Evolutionary conservation across 2,888 invertebrate species (phyloP), one percentile per base, ranked within the genome.

Genomic region (Polydrusus tereticollis): DNA sequence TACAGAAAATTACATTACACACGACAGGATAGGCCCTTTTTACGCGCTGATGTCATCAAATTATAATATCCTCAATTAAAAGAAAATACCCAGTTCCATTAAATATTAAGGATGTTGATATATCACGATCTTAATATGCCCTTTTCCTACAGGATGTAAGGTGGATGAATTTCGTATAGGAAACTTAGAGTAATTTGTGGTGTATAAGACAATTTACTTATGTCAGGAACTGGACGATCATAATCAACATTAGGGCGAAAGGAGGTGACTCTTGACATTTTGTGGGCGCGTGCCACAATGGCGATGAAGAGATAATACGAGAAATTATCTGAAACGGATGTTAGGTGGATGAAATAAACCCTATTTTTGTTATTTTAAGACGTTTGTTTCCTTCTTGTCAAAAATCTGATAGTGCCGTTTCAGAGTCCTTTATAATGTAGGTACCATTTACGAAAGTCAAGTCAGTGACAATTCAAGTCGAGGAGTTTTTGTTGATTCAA

Each of bases 151-250:
- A 50, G 50, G 50, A 50, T 50, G 8, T 50, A 50, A 50, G 50
- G 50, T 50, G 23, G 50, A 23, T 23, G n/a, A n/a, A 12, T 50
- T 45, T 23, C 23, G 23, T 50, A 23, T 23, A 50, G 21, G 50
- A 50, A 41, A 50, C n/a, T 23, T 18, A 14, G 0, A n/a, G 50
- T 50, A 50, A 45, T 45, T 45, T 45, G 45, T 45, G 45, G 45
- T n/a, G n/a, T 50, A 23, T 21, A 23, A 50, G 50, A 50, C 29
- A 16, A 52, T 52, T 29, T 52, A 0, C 8, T 1, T 5, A 52
- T 52, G 29, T 29, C 7, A 52, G 52, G 52, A 52, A 52, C 52
- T 52, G 52, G 23, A 26, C 52, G 29, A 52, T 52, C 52, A 52
- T 16, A 8, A 52, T n/a, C 8, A 29, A 52, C 29, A 52, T 29